A percentile compares a stretch with the other conserved stretches of the same genome.
These are phyloP conservation scores for Megalops cyprinoides DNA, from an alignment of 2,797 vertebrate genomes.

Conservation along the genomic window DNA sequence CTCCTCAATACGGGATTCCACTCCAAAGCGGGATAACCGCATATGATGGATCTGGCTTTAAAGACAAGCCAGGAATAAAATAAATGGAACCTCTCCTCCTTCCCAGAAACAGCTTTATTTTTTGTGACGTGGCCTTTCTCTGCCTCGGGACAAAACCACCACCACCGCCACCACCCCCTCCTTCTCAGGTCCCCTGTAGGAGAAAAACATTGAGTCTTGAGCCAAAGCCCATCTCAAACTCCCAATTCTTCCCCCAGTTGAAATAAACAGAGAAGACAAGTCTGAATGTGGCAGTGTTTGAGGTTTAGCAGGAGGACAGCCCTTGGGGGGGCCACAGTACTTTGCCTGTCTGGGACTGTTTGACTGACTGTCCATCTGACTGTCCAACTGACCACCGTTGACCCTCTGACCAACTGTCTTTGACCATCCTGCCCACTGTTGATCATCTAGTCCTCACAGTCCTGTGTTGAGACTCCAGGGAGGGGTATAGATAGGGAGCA, in stretches of 20 bases:
- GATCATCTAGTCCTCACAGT: slow-evolving; percentile 36
- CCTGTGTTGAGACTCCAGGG: slow-evolving; percentile 50
- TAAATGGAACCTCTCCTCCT: neutral
- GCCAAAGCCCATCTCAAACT: neutral
- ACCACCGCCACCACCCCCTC: neutral
- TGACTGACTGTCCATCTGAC: neutral
- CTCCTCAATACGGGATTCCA: too few relatives aligned
- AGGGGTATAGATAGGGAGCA: too few relatives aligned
- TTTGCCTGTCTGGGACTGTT: neutral
- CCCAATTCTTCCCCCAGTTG: neutral
- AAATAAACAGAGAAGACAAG: slow-evolving; percentile 29
- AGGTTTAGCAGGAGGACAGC: neutral
- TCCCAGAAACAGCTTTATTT: neutral
- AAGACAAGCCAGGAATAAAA: neutral
- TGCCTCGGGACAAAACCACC: neutral
- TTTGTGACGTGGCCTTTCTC: neutral
- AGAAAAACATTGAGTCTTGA: neutral
- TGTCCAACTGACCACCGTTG: neutral
- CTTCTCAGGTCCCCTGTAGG: too few relatives aligned
- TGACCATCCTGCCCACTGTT: too few relatives aligned
- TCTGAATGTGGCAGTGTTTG: slow-evolving; percentile 17
- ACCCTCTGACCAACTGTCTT: neutral
- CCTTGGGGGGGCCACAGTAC: neutral
- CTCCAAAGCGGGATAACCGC: neutral
- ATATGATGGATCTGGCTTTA: neutral